phyloP scores from a whole-genome alignment of 2,888 invertebrate genomes.

The Brenthis hecate region DNA sequence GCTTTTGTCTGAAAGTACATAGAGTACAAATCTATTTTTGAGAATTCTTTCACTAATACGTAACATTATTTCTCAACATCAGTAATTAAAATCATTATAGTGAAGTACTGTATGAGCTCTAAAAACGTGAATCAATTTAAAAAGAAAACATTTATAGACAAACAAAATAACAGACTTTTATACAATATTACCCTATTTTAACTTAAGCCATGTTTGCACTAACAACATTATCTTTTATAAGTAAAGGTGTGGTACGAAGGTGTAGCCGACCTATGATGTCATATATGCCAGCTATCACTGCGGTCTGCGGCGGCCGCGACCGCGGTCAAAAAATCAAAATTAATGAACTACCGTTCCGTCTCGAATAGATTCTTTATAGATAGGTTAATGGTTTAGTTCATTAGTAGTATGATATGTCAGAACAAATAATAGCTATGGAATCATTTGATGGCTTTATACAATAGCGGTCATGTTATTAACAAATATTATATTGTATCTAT shows the following conservation, averaged over 20 bases:
- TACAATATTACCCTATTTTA: too few relatives aligned
- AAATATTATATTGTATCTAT: too few relatives aligned
- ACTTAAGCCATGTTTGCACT: not conserved
- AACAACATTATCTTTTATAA: constrained; percentile 1
- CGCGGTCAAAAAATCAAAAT: constrained; percentile 11
- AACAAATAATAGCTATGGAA: too few relatives aligned
- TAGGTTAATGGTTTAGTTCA: not conserved
- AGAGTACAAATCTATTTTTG: too few relatives aligned
- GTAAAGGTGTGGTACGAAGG: constrained; percentile 8
- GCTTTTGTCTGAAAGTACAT: too few relatives aligned
- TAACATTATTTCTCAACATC: too few relatives aligned
- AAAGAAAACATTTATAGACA: too few relatives aligned
- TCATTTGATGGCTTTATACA: not conserved
- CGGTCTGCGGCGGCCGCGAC: not conserved
- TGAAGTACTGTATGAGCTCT: too few relatives aligned
- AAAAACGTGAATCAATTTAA: too few relatives aligned
- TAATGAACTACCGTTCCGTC: not conserved
- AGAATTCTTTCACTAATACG: too few relatives aligned
- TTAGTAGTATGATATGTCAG: constrained; percentile 4
- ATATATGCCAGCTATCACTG: not conserved
- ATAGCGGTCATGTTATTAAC: not conserved
- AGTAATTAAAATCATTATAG: too few relatives aligned
- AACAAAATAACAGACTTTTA: too few relatives aligned
- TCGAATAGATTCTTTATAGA: not conserved
- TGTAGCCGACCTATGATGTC: constrained; percentile 9